Conservation (phyloP, 2,888 invertebrate species). For the Metopia argyrocephala region DNA sequence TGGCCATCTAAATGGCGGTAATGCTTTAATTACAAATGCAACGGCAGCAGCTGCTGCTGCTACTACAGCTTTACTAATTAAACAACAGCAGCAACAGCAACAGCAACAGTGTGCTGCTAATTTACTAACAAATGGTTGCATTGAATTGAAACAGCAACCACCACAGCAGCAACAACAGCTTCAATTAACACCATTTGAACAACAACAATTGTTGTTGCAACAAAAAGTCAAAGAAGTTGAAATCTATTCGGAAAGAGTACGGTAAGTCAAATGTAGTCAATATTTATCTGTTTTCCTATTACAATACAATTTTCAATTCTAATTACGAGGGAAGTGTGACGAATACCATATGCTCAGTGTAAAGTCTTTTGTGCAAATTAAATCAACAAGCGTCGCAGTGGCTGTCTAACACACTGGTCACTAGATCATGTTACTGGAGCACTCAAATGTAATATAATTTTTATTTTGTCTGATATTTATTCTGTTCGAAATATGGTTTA, state of each 20-base stretch:
- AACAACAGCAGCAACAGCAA: conserved; percentile 59
- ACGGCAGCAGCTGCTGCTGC: conserved; percentile 16
- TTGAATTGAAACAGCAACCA: conserved; percentile 69
- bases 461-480: too few relatives aligned
- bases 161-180: too few relatives aligned
- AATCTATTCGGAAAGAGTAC: conserved; percentile 87
- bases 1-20: conserved; percentile 29
- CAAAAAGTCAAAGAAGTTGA: conserved; percentile 88
- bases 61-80: conserved; percentile 58
- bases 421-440: too few relatives aligned
- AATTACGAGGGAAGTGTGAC: too few relatives aligned
- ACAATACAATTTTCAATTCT: too few relatives aligned
- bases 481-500: too few relatives aligned
- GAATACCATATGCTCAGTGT: too few relatives aligned
- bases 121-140: conserved; percentile 67
- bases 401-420: too few relatives aligned
- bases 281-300: neutral
- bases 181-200: conserved; percentile 71
- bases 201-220: conserved; percentile 75
- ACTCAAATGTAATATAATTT: too few relatives aligned
- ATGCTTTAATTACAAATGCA: conserved; percentile 56
- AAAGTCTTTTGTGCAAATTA: too few relatives aligned
- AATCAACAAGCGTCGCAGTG: too few relatives aligned
- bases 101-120: conserved; percentile 64
- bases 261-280: conserved; percentile 81